Evolutionary conservation across 2,888 invertebrate species (phyloP), one percentile per base, ranked within the genome.

Genomic region (Automeris io): DNA sequence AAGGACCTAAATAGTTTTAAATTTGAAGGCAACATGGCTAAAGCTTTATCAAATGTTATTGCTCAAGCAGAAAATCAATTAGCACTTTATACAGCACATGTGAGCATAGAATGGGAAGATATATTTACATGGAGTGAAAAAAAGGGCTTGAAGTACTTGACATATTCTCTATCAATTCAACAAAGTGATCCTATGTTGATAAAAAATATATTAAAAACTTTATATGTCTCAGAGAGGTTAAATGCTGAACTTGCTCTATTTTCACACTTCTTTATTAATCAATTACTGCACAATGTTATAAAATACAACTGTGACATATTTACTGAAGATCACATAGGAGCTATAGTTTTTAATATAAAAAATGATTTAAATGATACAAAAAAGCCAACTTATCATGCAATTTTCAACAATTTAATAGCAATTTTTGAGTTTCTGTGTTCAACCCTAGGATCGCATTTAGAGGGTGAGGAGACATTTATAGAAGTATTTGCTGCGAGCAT

Each of bases 401-500:
- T 86, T 25, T 80, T 87, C 22, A 82, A 74, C 41, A 86, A 87
- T 56, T 54, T 87, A 32, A 82, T 74, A 2, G 80, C 79, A 2
- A 69, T 85, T 33, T 87, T 87, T 66, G 87, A 86, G 45, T 87
- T 86, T 41, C 53, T 87, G 0, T 76, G 85, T 32, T 76, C 80
- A 7, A 82, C 82, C 0, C 54, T 87, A 2, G 85, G 83, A 0
- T 69, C 71, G 0, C 73, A 76, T 26, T 75, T 87, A 56, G 75
- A 82, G 35, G 61, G 64, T 37, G 74, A 76, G 11, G 61, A 68
- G 39, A 72, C 74, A 16, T 86, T 87, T 24, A 76, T 86, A 22
- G 71, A 76, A 53, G 65, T 82, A 0, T 79, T 87, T 42, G 73
- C 81, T 0, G 76, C 82, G 24, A 73, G 70, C 1, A 72, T 79